Percentiles rank a stretch among this genome's conserved stretches.
These are phyloP conservation scores for Macaca fascicularis DNA, from an alignment of 2,113 vertebrate genomes.

Conservation along the genomic window DNA sequence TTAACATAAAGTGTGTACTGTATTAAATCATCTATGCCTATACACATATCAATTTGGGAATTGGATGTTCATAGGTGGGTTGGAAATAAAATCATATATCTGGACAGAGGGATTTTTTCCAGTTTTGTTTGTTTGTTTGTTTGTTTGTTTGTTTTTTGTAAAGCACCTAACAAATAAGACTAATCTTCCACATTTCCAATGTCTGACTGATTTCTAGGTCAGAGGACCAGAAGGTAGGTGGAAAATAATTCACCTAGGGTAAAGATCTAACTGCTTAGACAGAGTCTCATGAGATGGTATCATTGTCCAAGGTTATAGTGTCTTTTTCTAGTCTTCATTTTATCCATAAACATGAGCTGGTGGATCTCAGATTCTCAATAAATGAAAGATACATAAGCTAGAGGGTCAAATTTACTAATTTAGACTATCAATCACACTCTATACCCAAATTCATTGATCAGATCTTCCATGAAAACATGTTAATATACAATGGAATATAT, in stretches of 20 bases:
- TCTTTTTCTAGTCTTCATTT: not conserved
- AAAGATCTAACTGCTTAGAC: not conserved
- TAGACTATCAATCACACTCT: not conserved
- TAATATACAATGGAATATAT: not conserved
- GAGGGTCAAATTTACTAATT: not conserved
- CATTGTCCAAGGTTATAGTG: not conserved
- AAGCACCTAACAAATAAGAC: conserved; percentile 26
- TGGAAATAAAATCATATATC: not conserved
- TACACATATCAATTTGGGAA: not conserved
- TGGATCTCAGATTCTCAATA: conserved; percentile 14
- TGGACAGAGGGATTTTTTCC: not conserved
- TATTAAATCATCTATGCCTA: not conserved
- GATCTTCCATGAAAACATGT: not conserved
- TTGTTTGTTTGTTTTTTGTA: conserved; percentile 3
- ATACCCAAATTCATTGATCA: not conserved
- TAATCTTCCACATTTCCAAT: not conserved
- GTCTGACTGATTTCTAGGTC: not conserved
- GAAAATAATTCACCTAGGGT: not conserved
- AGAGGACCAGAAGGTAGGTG: not conserved
- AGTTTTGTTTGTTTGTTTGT: not conserved
- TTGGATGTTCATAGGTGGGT: not conserved
- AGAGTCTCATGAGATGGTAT: not conserved
- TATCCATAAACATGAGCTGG: not conserved
- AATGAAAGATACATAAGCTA: not conserved
- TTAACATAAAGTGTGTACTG: not conserved